Evolutionary conservation across 2,113 vertebrate species (phyloP).

Genomic region (Helogale parvula): DNA sequence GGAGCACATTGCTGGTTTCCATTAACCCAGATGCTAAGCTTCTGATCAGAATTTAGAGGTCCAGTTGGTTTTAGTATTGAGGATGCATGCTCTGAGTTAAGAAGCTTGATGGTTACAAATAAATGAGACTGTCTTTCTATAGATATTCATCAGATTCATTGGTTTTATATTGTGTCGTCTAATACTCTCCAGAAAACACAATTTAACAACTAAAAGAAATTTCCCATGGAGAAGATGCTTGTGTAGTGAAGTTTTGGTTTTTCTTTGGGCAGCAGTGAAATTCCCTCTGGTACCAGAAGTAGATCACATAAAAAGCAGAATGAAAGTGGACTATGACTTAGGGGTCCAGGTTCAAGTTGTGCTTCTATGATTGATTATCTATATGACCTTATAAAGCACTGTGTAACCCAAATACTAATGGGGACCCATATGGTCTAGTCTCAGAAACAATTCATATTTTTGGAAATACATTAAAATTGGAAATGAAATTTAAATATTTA

Average conservation of each 20-base stretch:
- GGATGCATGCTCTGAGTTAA: neutral
- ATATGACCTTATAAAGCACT: neutral
- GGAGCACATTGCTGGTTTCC: accelerated
- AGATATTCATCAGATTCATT: neutral
- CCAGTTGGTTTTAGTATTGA: neutral
- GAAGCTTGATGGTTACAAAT: neutral
- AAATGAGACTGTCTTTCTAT: neutral
- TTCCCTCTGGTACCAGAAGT: neutral
- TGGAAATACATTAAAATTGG: neutral
- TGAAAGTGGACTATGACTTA: neutral
- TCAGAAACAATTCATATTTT: neutral
- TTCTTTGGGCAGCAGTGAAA: neutral
- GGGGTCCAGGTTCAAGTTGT: neutral
- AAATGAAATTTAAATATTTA: neutral
- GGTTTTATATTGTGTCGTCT: neutral
- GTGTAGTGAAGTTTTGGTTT: neutral
- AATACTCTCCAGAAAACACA: neutral
- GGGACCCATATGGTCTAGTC: neutral
- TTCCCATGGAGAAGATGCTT: neutral
- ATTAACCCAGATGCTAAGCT: neutral
- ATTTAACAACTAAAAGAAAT: neutral
- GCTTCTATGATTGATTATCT: neutral
- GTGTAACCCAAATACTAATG: neutral
- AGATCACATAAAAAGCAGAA: neutral
- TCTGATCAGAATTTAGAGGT: neutral